Conservation (phyloP, 2,797 vertebrate genomes). For the Cryptoblepharus egeriae region DNA sequence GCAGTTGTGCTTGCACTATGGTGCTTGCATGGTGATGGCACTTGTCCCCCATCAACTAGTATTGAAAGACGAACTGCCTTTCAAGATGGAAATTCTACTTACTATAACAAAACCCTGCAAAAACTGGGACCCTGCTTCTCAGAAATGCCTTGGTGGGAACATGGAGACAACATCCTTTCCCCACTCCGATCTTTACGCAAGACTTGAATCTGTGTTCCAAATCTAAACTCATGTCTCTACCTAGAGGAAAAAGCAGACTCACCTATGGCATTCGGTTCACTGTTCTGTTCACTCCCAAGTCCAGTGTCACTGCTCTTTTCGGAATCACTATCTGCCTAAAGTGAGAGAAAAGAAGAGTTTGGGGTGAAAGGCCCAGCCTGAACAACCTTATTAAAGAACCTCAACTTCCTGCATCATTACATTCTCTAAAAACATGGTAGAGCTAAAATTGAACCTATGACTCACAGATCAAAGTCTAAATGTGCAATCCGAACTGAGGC, state of each 20-base stretch:
- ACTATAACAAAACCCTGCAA: too few relatives aligned
- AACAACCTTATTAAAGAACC: neutral
- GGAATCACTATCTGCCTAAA: constrained; percentile 74
- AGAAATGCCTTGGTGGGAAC: neutral
- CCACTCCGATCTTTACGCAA: neutral
- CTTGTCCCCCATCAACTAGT: too few relatives aligned
- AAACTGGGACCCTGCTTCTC: neutral
- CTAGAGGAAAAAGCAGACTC: neutral
- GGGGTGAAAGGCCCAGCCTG: neutral
- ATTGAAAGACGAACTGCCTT: too few relatives aligned
- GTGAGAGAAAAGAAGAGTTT: neutral
- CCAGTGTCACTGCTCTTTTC: constrained; percentile 84
- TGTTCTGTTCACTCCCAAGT: constrained; percentile 81
- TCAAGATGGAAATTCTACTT: too few relatives aligned
- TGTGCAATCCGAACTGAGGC: too few relatives aligned
- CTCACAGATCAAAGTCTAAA: too few relatives aligned
- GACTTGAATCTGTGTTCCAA: neutral
- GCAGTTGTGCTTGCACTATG: too few relatives aligned
- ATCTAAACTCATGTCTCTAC: neutral
- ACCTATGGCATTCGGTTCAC: constrained; percentile 13
- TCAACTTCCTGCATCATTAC: too few relatives aligned
- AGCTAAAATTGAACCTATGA: too few relatives aligned
- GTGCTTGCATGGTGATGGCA: too few relatives aligned
- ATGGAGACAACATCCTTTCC: neutral
- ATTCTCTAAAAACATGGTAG: too few relatives aligned